A percentile compares a stretch with the other conserved stretches of the same genome.
phyloP scores from a whole-genome alignment of 2,888 invertebrate species.

The Tipula confusa region DNA sequence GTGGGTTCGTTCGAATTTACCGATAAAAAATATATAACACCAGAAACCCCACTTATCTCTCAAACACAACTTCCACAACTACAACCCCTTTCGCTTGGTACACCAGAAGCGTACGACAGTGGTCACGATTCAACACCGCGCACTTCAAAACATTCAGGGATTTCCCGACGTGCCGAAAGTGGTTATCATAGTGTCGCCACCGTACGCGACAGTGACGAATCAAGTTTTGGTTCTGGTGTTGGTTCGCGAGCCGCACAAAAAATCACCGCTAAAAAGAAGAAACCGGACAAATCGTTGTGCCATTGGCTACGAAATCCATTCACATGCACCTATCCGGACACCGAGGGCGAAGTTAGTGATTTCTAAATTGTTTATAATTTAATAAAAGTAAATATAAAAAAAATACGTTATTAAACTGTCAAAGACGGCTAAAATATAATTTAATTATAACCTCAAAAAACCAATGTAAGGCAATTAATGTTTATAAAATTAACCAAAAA shows the following conservation, averaged over 20 bases:
- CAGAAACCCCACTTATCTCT: constrained; percentile 41
- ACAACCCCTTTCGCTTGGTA: constrained; percentile 48
- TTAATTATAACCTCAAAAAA: background rate
- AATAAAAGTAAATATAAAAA: background rate
- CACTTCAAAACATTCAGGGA: constrained; percentile 75
- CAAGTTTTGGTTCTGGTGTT: constrained; percentile 69
- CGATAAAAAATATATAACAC: constrained; percentile 32
- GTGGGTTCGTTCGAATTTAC: constrained; percentile 37
- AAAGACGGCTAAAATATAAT: background rate
- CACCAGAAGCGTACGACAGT: constrained; percentile 73
- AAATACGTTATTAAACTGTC: background rate
- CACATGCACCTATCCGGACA: constrained; percentile 71
- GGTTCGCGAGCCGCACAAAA: constrained; percentile 39
- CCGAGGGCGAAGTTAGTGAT: constrained; percentile 64
- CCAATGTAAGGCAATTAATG: background rate
- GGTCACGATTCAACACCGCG: constrained; percentile 79
- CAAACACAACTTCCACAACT: constrained; percentile 43
- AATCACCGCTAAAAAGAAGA: constrained; percentile 53
- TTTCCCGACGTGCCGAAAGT: constrained; percentile 77
- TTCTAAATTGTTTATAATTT: constrained; percentile 48
- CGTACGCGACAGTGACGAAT: constrained; percentile 76
- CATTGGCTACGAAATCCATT: constrained; percentile 73
- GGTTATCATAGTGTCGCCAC: constrained; percentile 85
- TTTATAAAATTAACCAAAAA: background rate
- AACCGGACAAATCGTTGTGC: constrained; percentile 68